Conservation (phyloP, 2,113 vertebrate genomes). For the Rhinogobius similis region DNA sequence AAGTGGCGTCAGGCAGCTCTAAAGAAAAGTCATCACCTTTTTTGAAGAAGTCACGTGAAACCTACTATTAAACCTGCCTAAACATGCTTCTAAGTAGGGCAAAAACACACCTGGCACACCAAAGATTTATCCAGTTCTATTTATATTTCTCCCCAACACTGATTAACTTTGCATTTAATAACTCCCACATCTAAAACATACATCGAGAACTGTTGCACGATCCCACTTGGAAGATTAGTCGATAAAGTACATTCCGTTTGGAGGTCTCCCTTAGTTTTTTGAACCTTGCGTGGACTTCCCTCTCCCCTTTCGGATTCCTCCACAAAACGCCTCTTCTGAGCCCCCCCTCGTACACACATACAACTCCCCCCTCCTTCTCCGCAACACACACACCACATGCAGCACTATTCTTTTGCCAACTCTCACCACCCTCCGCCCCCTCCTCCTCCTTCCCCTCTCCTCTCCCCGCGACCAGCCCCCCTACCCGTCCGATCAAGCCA, state of each 20-base stretch:
- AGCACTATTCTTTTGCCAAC: constrained; percentile 61
- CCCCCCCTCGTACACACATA: constrained; percentile 23
- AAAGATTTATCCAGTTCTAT: neutral
- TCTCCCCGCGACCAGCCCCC: constrained; percentile 51
- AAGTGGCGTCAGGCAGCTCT: constrained; percentile 43
- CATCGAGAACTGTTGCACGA: constrained; percentile 34
- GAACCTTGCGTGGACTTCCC: constrained; percentile 58
- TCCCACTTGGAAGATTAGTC: constrained; percentile 15
- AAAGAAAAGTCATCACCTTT: neutral
- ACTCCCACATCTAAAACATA: neutral
- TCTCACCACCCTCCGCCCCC: constrained; percentile 61
- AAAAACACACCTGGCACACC: constrained; percentile 4
- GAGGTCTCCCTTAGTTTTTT: constrained; percentile 45
- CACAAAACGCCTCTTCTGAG: constrained; percentile 53
- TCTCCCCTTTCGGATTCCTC: constrained; percentile 55
- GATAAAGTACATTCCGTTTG: constrained; percentile 35
- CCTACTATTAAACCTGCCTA: neutral
- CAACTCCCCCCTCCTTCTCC: constrained; percentile 2
- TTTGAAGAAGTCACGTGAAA: neutral
- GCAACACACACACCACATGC: constrained; percentile 21
- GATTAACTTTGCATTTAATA: neutral
- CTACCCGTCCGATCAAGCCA: constrained; percentile 70
- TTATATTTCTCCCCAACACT: neutral
- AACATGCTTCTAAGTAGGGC: neutral
- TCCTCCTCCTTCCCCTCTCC: constrained; percentile 6